Base-by-base conservation (phyloP, 2,113 vertebrate species). In the Syngnathus typhle region DNA sequence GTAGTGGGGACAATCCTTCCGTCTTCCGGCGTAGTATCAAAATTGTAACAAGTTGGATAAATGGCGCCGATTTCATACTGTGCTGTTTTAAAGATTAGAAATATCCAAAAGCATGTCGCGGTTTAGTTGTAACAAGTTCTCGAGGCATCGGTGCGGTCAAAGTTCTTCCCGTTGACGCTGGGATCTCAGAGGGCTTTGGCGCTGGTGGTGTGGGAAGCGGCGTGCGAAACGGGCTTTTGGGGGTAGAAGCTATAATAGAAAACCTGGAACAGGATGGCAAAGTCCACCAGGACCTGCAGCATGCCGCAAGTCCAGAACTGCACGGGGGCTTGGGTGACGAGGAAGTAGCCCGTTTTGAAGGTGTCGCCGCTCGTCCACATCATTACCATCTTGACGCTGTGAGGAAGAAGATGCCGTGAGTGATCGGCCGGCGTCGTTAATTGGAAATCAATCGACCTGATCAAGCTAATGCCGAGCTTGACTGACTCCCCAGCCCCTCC, bases 301-400 rank as follows among this genome's bases (percentile, higher is more conserved):
- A 99, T 90, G 12, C 96, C 95, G 0, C 96, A 99, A 21, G 93
- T 92, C 43, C 95, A 98, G 89, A 99, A 99, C 92, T 98, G 96
- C 82, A 95, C 89, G 0, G 96, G 96, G 1, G 95, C 95, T 18
- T 95, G 91, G 5, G 96, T 98, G 69, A 98, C 68, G 70, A 98
- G 89, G 91, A 99, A 99, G 89, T 99, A 99, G 65, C 87, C 91
- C 0, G 95, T 98, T 93, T 99, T 99, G 82, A 99, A 99, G 4
- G 95, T 95, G 89, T 99, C 96, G 0, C 96, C 96, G 0, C 95
- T 98, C 0, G 94, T 94, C 96, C 96, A 99, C 96, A 99, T 98
- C 85, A 95, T 88, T 77, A 98, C 96, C 96, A 98, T 98, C 91
- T 97, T 98, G 79, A 98, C 94, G 70, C 96, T 99, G 58, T 0